phyloP scores from a whole-genome alignment of 1,140 invertebrate genomes.

The Macrostomum lignano region DNA sequence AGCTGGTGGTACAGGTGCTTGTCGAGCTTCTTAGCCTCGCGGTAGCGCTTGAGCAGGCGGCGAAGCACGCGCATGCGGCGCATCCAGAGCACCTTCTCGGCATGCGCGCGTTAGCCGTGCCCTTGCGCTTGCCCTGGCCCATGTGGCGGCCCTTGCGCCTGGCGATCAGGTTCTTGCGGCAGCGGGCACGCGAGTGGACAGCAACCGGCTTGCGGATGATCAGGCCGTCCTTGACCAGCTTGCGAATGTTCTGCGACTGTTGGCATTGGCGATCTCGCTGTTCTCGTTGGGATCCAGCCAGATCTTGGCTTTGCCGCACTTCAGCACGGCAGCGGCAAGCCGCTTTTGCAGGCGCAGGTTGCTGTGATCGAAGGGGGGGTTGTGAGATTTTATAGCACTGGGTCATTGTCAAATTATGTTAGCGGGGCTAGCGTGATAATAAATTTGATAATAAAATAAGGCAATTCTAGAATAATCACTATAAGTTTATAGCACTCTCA shows the following conservation, averaged over 20 bases:
- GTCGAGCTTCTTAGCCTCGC: conserved; percentile 94
- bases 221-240: conserved; percentile 94
- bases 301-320: conserved; percentile 96
- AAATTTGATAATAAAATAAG: too few species aligned
- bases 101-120: conserved; percentile 91
- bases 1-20: conserved; percentile 68
- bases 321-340: conserved; percentile 83
- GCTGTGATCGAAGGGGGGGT: too few species aligned
- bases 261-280: conserved; percentile 94
- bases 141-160: conserved; percentile 71
- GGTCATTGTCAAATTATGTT: too few species aligned
- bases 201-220: conserved; percentile 97
- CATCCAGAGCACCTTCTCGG: conserved; percentile 95
- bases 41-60: conserved; percentile 71
- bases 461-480: too few species aligned
- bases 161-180: conserved; percentile 82
- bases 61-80: conserved; percentile 80
- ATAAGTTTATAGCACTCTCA: too few species aligned
- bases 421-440: too few species aligned
- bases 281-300: conserved; percentile 99
- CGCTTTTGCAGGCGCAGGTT: conserved; percentile 37
- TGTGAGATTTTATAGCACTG: too few species aligned
- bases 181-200: conserved; percentile 79
- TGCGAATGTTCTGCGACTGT: conserved; percentile 94
- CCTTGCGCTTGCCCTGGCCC: conserved; percentile 82